Conservation (phyloP, 2,888 invertebrate genomes). For the Drosophila leonis region DNA sequence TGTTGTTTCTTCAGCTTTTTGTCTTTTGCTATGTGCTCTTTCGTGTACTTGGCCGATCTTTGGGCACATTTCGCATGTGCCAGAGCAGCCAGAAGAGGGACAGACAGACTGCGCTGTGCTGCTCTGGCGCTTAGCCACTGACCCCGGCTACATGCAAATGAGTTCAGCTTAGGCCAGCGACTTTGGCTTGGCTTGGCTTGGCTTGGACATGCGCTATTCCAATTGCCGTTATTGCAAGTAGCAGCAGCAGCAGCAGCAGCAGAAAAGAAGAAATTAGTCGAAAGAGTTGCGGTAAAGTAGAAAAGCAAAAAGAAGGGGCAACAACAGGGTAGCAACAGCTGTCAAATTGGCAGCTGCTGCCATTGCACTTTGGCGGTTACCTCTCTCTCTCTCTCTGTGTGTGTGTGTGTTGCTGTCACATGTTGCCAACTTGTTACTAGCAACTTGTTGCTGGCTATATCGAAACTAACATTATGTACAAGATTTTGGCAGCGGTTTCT, state of each 20-base stretch:
- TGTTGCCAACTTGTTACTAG: conserved; percentile 36
- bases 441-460: conserved; percentile 55
- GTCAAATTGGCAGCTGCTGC: conserved; percentile 56
- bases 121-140: conserved; percentile 46
- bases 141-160: conserved; percentile 72
- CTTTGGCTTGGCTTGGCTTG: conserved; percentile 30
- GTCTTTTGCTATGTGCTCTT: conserved; percentile 38
- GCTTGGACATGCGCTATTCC: conserved; percentile 44
- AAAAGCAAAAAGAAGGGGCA: conserved; percentile 25
- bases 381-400: neutral
- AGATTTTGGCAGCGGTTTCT: conserved; percentile 40
- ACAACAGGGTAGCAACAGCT: conserved; percentile 40
- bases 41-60: conserved; percentile 44
- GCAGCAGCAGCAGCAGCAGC: neutral
- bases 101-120: neutral
- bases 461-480: conserved; percentile 48
- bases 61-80: conserved; percentile 38
- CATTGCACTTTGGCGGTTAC: conserved; percentile 54
- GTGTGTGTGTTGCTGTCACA: conserved; percentile 26
- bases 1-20: conserved; percentile 19
- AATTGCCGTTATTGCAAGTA: conserved; percentile 47
- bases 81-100: conserved; percentile 6
- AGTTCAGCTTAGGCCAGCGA: conserved; percentile 63
- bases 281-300: conserved; percentile 46
- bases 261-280: neutral